Evolutionary conservation across 2,113 vertebrate species (phyloP).

Genomic region (Saccopteryx leptura): DNA sequence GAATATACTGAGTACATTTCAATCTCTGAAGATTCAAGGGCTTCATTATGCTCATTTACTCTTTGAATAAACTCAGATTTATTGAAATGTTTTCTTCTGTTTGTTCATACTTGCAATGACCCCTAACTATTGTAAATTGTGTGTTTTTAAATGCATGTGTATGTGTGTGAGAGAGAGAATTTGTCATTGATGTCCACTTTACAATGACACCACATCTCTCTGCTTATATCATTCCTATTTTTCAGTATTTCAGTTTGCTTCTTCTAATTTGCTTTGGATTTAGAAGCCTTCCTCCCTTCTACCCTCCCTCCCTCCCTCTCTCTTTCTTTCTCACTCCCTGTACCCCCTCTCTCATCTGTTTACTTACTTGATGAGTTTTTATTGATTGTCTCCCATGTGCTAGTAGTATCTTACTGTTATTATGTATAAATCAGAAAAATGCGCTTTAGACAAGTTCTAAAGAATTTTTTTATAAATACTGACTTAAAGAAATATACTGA

Average conservation of each 20-base stretch:
- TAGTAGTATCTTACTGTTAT: neutral
- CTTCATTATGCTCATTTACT: neutral
- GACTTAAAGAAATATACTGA: neutral
- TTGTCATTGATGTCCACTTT: neutral
- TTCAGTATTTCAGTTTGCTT: neutral
- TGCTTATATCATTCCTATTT: neutral
- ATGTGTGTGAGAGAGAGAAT: neutral
- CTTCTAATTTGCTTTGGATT: neutral
- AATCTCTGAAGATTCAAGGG: neutral
- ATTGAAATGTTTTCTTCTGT: constrained; percentile 9
- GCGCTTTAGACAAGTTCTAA: neutral
- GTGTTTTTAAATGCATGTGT: neutral
- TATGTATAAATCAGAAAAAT: neutral
- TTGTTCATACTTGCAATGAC: neutral
- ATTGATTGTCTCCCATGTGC: neutral
- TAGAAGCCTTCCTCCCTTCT: neutral
- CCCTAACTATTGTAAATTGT: neutral
- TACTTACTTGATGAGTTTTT: neutral
- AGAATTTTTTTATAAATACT: neutral
- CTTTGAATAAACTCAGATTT: neutral
- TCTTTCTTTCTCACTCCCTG: neutral
- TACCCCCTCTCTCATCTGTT: neutral
- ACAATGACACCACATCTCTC: accelerated
- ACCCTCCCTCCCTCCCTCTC: neutral
- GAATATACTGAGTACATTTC: neutral